Evolutionary conservation across 2,797 vertebrate species (phyloP), one percentile per base, ranked within the genome.

Genomic region (Pseudochirops cupreus): DNA sequence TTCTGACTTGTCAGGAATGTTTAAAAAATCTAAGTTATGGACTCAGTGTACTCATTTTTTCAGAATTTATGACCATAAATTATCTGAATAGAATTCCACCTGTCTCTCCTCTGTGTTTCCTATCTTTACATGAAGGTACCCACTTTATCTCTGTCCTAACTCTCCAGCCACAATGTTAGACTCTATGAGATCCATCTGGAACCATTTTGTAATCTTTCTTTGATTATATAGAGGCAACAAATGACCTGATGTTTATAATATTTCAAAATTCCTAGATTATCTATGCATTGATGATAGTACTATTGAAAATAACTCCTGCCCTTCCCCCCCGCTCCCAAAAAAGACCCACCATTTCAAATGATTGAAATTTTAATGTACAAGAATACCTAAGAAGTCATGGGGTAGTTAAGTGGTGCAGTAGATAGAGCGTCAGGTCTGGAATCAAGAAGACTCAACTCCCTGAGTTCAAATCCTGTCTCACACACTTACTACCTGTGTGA

Each of bases 1-100:
- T 95, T 96, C 89, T 95, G 91, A 95, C 95, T 97, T 94, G 95
- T 95, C 93, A 96, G 93, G 94, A 96, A 97, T 95, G 91, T 59
- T 95, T 94, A 93, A 95, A 16, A 98, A 97, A 95, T 95, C 94
- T 96, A 96, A 95, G 14, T 92, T 96, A 96, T 95, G 96, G 94
- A 95, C 96, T 94, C 28, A 95, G 28, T 93, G 94, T 50, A 91
- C 56, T 94, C 18, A 46, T 91, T 93, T 93, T 94, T 16, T 92
- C 62, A 52, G 55, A 56, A 91, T 59, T 93, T 93, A 95, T 0
- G 46, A 56, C 56, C 56, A 93, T 95, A 95, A 96, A 92, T 90
- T 96, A 96, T 95, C 94, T 96, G 97, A 97, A 97, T 95, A 82
- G 5, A 95, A 56, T 97, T 95, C 92, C 54, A 94, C 90, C 90